Evolutionary conservation across 2,888 invertebrate species (phyloP).

Genomic region (Drosophila dives): DNA sequence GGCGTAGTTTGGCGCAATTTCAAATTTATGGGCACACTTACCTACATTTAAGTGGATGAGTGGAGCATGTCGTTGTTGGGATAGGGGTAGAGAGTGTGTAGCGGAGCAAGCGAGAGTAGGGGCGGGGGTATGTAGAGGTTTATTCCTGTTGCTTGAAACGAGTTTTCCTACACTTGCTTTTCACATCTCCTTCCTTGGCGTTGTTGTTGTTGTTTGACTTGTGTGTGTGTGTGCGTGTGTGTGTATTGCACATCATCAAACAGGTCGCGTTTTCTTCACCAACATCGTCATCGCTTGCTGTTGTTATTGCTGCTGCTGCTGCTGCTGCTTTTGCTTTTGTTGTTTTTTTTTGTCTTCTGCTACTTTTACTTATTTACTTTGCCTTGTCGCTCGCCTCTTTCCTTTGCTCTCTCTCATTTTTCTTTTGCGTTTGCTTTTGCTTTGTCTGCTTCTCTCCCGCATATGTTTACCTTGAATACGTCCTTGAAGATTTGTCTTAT

Average conservation of each 20-base stretch:
- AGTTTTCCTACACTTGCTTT: slow-evolving; percentile 77
- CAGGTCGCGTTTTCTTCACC: slow-evolving; percentile 78
- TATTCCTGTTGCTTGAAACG: slow-evolving; percentile 60
- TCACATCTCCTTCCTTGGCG: slow-evolving; percentile 71
- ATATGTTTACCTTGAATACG: slow-evolving; percentile 80
- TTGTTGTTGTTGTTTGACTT: slow-evolving; percentile 38
- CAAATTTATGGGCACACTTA: slow-evolving; percentile 67
- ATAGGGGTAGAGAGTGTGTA: not conserved
- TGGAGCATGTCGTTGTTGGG: slow-evolving; percentile 4
- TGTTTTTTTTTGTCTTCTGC: slow-evolving; percentile 45
- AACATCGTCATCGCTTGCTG: slow-evolving; percentile 35
- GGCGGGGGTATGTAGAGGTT: slow-evolving; percentile 13
- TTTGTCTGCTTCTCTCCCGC: slow-evolving; percentile 52
- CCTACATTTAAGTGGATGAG: slow-evolving; percentile 35
- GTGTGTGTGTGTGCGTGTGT: slow-evolving; percentile 18
- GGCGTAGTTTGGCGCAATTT: slow-evolving; percentile 69
- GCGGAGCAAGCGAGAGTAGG: not conserved
- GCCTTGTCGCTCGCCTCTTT: slow-evolving; percentile 31
- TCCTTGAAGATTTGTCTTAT: slow-evolving; percentile 79
- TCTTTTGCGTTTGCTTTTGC: slow-evolving; percentile 18
- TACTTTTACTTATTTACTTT: slow-evolving; percentile 74
- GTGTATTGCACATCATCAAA: slow-evolving; percentile 58
- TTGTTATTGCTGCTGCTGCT: slow-evolving; percentile 25
- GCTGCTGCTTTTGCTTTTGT: slow-evolving; percentile 35
- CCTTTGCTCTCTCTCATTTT: slow-evolving; percentile 10